Conservation (phyloP, 2,113 vertebrate genomes). For the Brachirus orientalis region DNA sequence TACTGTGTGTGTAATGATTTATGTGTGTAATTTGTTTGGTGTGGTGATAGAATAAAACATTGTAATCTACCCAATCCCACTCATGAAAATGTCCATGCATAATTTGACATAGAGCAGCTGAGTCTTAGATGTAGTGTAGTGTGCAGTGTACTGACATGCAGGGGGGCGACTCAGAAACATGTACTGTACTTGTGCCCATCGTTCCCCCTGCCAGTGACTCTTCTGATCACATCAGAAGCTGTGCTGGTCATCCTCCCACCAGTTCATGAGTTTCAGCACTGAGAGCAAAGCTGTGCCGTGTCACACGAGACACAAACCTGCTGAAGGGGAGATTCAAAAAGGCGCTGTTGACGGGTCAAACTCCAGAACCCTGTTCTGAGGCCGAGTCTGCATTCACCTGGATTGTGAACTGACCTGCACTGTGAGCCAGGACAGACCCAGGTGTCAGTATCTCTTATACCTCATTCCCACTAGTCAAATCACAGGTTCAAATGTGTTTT, state of each 20-base stretch:
- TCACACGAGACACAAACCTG: slow-evolving; percentile 16
- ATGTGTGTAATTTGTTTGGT: too few relatives aligned
- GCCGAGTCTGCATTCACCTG: slow-evolving; percentile 9
- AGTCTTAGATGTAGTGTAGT: not conserved
- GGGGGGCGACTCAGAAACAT: slow-evolving; percentile 18
- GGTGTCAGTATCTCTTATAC: slow-evolving; percentile 32
- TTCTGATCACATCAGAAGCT: slow-evolving; percentile 58
- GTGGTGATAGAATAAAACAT: too few relatives aligned
- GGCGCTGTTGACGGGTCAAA: slow-evolving; percentile 9
- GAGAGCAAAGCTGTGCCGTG: not conserved
- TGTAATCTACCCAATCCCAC: too few relatives aligned
- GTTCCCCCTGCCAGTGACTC: slow-evolving; percentile 52
- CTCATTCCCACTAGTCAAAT: too few relatives aligned
- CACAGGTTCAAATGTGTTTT: too few relatives aligned
- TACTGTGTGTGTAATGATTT: too few relatives aligned
- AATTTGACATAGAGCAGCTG: not conserved
- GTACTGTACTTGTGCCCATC: slow-evolving; percentile 26
- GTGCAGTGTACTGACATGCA: slow-evolving; percentile 15
- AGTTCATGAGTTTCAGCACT: not conserved
- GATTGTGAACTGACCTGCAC: too few relatives aligned
- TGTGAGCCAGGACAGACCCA: slow-evolving; percentile 30
- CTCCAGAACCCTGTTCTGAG: slow-evolving; percentile 28
- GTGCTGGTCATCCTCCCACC: slow-evolving; percentile 52
- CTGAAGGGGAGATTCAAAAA: slow-evolving; percentile 18
- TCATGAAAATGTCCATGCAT: too few relatives aligned